These are phyloP conservation scores for Zingel zingel DNA, from an alignment of 2,113 vertebrate genomes.

Conservation along the genomic window DNA sequence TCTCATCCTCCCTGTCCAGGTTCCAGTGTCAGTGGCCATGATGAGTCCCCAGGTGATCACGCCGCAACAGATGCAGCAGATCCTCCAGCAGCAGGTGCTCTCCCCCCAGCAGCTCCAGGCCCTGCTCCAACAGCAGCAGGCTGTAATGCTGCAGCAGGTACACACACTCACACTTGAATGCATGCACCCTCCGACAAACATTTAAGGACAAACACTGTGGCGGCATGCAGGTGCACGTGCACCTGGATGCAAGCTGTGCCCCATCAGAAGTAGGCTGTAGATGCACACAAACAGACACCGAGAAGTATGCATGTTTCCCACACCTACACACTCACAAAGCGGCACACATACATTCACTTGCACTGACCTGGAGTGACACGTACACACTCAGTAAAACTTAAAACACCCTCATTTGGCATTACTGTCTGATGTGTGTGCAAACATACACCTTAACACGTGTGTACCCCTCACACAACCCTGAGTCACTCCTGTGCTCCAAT, in stretches of 20 bases:
- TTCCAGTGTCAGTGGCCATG: conserved; percentile 99
- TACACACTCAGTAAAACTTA: not conserved
- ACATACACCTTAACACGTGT: not conserved
- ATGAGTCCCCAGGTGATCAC: conserved; percentile 99
- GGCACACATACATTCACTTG: not conserved
- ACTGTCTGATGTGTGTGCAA: not conserved
- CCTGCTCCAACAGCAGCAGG: conserved; percentile 98
- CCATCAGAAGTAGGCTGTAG: not conserved
- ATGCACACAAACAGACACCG: not conserved
- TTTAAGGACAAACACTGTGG: conserved; percentile 1
- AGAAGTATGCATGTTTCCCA: not conserved
- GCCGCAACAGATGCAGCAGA: conserved; percentile 99
- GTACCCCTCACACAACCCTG: not conserved
- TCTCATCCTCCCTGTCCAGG: conserved; percentile 78
- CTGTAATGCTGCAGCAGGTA: conserved; percentile 99
- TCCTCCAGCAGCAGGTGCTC: conserved; percentile 98
- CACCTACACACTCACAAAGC: not conserved
- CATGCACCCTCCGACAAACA: conserved; percentile 11
- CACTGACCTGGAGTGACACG: not conserved
- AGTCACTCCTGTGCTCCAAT: conserved; percentile 28
- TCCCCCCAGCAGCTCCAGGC: conserved; percentile 99
- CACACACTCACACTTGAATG: not conserved
- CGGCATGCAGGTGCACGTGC: not conserved
- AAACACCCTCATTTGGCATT: not conserved
- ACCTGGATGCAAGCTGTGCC: not conserved